Evolutionary conservation across 2,888 invertebrate species (phyloP).

Genomic region (Drosophila seclusa): DNA sequence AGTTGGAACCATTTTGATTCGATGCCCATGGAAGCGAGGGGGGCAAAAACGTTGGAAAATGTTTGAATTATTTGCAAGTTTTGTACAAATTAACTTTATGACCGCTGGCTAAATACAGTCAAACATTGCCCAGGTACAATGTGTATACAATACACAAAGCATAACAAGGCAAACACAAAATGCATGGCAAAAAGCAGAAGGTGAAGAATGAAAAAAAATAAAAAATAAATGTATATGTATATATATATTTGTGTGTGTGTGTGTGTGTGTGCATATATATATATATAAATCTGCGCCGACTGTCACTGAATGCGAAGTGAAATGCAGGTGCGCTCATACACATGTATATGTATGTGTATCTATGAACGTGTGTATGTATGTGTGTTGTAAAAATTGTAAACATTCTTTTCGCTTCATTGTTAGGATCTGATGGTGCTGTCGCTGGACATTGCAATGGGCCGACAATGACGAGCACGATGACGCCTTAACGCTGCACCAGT

Average conservation of each 20-base stretch:
- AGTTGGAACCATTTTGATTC: constrained; percentile 5
- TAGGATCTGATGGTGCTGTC: constrained; percentile 45
- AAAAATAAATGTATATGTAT: not conserved
- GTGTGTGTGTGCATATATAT: not conserved
- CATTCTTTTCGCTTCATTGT: constrained; percentile 82
- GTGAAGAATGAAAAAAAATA: constrained; percentile 28
- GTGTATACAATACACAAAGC: constrained; percentile 78
- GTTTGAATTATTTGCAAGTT: constrained; percentile 78
- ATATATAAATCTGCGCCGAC: constrained; percentile 44
- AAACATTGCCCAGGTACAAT: constrained; percentile 70
- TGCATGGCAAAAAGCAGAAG: constrained; percentile 43
- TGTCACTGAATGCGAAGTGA: constrained; percentile 45
- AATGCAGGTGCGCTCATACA: constrained; percentile 26
- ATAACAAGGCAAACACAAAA: constrained; percentile 76
- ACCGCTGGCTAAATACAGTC: constrained; percentile 78
- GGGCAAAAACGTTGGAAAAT: constrained; percentile 29
- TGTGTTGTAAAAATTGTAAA: constrained; percentile 69
- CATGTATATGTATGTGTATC: constrained; percentile 10
- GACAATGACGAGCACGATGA: constrained; percentile 61
- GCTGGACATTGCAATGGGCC: constrained; percentile 55
- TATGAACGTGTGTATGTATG: constrained; percentile 10
- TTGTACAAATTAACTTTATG: constrained; percentile 81
- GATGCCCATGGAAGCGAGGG: not conserved
- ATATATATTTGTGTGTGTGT: not conserved
- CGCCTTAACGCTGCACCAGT: constrained; percentile 48